A percentile compares a stretch with the other conserved stretches of the same genome.
These are phyloP conservation scores for Allophyes oxyacanthae DNA, from an alignment of 2,888 invertebrate genomes.

Conservation along the genomic window DNA sequence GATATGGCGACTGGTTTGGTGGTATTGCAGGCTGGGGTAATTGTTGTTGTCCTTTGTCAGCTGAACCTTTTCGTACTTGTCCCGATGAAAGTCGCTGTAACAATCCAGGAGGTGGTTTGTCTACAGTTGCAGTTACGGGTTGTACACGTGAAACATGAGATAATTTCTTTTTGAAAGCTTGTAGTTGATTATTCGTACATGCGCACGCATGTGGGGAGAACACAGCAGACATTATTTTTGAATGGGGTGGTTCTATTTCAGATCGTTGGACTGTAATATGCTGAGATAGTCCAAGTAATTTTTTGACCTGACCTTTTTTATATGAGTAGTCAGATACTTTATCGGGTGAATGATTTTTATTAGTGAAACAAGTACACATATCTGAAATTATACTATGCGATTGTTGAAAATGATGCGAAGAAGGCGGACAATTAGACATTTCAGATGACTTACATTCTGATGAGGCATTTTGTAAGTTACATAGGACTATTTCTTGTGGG, in stretches of 20 bases:
- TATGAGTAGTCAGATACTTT: background rate
- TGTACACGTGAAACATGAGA: background rate
- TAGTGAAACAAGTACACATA: constrained; percentile 4
- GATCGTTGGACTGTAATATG: constrained; percentile 10
- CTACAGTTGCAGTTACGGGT: constrained; percentile 5
- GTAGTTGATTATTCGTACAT: background rate
- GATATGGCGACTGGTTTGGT: constrained; percentile 7
- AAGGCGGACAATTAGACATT: background rate
- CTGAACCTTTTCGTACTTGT: constrained; percentile 3
- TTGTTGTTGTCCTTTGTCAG: constrained; percentile 15
- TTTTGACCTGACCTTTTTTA: constrained; percentile 1
- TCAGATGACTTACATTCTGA: background rate
- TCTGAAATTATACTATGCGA: constrained; percentile 3
- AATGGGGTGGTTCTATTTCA: background rate
- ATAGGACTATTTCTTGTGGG: constrained; percentile 5
- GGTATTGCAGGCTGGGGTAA: background rate
- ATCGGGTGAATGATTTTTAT: background rate
- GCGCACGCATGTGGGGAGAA: background rate
- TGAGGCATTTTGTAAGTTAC: constrained; percentile 5
- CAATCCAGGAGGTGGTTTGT: constrained; percentile 31
- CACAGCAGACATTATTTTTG: background rate
- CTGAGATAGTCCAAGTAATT: constrained; percentile 1
- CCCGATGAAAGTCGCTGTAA: constrained; percentile 25
- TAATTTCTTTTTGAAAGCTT: background rate
- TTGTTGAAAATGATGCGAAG: constrained; percentile 1